phyloP scores from a whole-genome alignment of 2,113 vertebrate genomes.

The Ivindomyrus marchei region DNA sequence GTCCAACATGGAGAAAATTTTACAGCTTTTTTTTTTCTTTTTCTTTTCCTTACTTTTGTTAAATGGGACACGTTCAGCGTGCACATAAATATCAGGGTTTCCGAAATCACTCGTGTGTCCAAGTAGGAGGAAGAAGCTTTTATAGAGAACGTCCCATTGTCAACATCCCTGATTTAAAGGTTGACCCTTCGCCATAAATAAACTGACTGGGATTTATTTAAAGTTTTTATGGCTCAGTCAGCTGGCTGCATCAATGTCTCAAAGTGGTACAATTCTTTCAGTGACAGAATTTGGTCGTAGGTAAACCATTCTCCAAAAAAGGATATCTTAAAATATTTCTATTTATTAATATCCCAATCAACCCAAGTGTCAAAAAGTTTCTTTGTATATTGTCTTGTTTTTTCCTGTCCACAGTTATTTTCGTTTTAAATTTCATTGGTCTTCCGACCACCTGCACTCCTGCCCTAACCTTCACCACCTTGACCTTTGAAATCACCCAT shows the following conservation, averaged over 20 bases:
- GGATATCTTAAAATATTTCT: not conserved
- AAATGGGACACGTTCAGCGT: not conserved
- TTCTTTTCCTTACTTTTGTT: not conserved
- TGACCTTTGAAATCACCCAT: not conserved
- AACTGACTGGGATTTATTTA: not conserved
- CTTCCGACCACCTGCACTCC: not conserved
- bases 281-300: not conserved
- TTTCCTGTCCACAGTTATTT: not conserved
- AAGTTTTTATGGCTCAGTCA: not conserved
- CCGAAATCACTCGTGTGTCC: not conserved
- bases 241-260: not conserved
- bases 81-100: not conserved
- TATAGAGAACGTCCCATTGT: not conserved
- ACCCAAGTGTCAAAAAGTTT: not conserved
- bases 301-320: not conserved
- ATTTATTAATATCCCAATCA: constrained; percentile 4
- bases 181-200: not conserved
- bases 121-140: not conserved
- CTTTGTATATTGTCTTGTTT: not conserved
- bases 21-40: not conserved
- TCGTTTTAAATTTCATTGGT: not conserved
- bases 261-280: not conserved
- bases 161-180: not conserved
- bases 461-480: not conserved
- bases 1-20: not conserved